phyloP scores from a whole-genome alignment of 2,888 invertebrate species.

The Trachelus stipa region DNA sequence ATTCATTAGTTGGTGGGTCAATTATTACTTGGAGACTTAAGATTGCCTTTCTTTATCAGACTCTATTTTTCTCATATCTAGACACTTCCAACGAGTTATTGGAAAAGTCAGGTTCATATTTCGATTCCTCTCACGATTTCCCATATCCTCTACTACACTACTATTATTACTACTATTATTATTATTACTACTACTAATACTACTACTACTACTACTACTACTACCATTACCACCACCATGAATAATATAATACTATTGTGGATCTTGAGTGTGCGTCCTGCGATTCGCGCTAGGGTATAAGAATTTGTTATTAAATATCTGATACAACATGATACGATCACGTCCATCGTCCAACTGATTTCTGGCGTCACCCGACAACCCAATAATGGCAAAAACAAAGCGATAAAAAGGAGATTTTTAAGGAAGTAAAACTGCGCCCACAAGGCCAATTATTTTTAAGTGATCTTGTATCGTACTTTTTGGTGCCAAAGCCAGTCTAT shows the following conservation, averaged over 20 bases:
- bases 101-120: background rate
- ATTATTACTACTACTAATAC: background rate
- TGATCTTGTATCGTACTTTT: constrained; percentile 31
- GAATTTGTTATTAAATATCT: no score
- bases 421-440: constrained; percentile 18
- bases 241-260: no score
- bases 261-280: no score
- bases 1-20: background rate
- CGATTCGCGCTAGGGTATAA: no score
- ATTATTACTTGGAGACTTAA: constrained; percentile 8
- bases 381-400: background rate
- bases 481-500: constrained; percentile 47
- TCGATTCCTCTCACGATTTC: constrained; percentile 10
- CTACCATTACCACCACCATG: no score
- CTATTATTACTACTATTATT: no score
- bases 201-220: background rate
- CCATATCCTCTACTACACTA: constrained; percentile 2
- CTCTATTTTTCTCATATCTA: no score
- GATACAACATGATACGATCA: no score
- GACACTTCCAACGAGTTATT: background rate
- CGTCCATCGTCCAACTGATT: no score
- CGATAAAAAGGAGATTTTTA: constrained; percentile 1
- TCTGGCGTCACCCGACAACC: no score
- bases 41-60: no score
- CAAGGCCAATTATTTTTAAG: constrained; percentile 28